Base-by-base conservation (phyloP, 2,797 vertebrate genomes). In the Carapus acus region DNA sequence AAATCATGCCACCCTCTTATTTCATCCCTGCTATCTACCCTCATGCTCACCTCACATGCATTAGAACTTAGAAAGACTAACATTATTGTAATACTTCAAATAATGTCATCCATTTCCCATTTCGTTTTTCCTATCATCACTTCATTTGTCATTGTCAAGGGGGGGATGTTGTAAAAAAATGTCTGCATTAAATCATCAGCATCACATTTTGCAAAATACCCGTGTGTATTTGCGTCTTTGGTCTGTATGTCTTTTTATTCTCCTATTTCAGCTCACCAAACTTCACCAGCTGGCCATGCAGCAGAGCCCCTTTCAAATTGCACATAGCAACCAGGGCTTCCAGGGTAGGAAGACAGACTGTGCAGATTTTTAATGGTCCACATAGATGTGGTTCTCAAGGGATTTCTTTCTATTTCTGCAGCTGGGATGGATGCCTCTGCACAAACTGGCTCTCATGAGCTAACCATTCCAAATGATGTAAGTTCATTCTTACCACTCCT, bases 391-490 rank as follows among this genome's bases (percentile, higher is more conserved):
- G 49, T 18, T 47, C 47, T 73, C 46, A 66, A 54, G 18, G 19
- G 16, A 8, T 70, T 73, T 59, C 27, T 71, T 58, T 74, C 18
- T 54, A 62, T 64, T 85, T 67, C 80, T 80, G 49, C 49, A 89
- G 88, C 89, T 91, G 93, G 92, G 85, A 92, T 95, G 91, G 94
- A 96, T 83, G 92, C 92, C 66, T 93, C 93, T 58, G 91, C 92
- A 86, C 94, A 96, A 87, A 94, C 93, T 75, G 92, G 92, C 85
- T 95, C 94, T 78, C 94, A 94, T 47, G 94, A 96, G 90, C 89
- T 96, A 84, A 94, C 92, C 92, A 96, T 96, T 93, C 92, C 94
- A 91, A 96, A 96, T 0, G 93, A 96, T 86, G 93, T 96, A 85
- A 89, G 93, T 90, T 33, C 17, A 2, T 19, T 15, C 15, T 27